Conservation (phyloP, 2,797 vertebrate species). For the Babyrousa celebensis region DNA sequence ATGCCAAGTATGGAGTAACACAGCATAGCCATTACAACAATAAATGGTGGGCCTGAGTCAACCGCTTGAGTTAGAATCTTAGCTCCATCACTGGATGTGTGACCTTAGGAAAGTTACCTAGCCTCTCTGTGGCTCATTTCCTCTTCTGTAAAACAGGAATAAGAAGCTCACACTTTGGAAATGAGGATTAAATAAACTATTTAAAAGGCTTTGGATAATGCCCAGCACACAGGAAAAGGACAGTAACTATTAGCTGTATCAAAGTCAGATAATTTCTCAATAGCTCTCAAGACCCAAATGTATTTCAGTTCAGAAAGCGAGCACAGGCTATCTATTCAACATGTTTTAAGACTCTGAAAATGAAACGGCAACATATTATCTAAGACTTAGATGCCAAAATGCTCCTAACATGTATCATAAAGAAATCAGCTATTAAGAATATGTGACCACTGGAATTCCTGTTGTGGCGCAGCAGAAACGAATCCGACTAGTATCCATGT, state of each 20-base stretch:
- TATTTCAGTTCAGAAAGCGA: conserved; percentile 57
- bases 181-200: conserved; percentile 55
- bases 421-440: conserved; percentile 3
- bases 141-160: conserved; percentile 43
- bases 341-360: conserved; percentile 53
- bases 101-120: conserved; percentile 20
- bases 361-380: background rate
- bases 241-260: background rate
- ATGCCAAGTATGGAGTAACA: background rate
- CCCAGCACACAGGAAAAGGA: background rate
- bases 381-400: conserved; percentile 45
- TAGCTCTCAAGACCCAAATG: conserved; percentile 43
- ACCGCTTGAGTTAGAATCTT: background rate
- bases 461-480: too few species aligned
- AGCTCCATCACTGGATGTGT: background rate
- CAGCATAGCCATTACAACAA: conserved; percentile 21
- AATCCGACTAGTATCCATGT: too few species aligned
- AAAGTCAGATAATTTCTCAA: conserved; percentile 33
- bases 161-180: background rate
- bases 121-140: conserved; percentile 32
- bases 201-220: background rate
- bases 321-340: background rate
- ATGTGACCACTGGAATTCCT: conserved; percentile 11
- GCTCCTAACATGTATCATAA: conserved; percentile 38
- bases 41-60: background rate